Conservation (phyloP, 2,113 vertebrate species). For the Triplophysa siluroides region DNA sequence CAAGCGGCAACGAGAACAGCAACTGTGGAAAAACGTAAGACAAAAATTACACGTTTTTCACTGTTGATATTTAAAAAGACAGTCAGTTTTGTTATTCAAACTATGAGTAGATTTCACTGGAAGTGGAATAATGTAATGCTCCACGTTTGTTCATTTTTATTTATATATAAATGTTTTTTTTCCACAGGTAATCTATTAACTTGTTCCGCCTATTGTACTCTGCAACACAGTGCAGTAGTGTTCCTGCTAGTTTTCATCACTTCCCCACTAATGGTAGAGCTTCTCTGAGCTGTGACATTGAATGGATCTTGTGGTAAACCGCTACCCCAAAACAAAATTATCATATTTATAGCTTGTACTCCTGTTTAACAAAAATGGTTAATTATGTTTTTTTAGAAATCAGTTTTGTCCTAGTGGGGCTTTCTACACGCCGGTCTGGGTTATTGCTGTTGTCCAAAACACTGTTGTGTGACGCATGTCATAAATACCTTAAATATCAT, state of each 20-base stretch:
- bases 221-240: constrained; percentile 66
- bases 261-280: constrained; percentile 61
- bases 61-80: no score
- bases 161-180: constrained; percentile 41
- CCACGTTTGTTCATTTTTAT: neutral
- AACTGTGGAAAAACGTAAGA: constrained; percentile 71
- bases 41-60: neutral
- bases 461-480: neutral
- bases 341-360: neutral
- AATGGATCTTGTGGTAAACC: constrained; percentile 49
- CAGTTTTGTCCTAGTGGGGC: neutral
- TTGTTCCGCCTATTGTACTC: constrained; percentile 69
- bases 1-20: constrained; percentile 19
- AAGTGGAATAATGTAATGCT: no score
- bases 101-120: neutral
- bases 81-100: no score
- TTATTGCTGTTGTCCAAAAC: neutral
- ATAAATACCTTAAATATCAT: neutral
- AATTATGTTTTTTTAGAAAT: neutral
- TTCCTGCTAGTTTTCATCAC: constrained; percentile 67
- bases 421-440: constrained; percentile 28
- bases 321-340: neutral
- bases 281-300: constrained; percentile 54
- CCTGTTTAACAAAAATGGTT: neutral
- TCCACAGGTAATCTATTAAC: constrained; percentile 61